Percentiles rank a stretch among this genome's conserved stretches.
These are phyloP conservation scores for Diaprepes abbreviatus DNA, from an alignment of 2,888 invertebrate species.

Conservation along the genomic window DNA sequence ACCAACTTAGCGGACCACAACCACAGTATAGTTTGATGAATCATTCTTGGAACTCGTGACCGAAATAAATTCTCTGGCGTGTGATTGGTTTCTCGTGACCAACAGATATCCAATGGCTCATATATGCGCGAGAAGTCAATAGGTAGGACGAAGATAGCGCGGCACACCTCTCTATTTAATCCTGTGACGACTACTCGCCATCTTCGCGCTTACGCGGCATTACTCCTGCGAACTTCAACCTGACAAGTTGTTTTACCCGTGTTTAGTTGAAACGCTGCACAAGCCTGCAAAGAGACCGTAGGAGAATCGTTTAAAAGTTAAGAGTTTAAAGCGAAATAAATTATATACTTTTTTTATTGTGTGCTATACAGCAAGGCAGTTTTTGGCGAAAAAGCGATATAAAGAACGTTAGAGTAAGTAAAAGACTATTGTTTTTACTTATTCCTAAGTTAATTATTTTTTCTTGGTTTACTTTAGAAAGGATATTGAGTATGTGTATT, in stretches of 20 bases:
- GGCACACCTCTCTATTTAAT: not conserved
- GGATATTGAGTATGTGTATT: no score
- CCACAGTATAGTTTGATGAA: conserved; percentile 25
- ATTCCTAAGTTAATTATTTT: no score
- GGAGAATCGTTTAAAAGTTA: not conserved
- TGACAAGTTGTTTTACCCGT: not conserved
- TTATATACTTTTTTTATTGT: not conserved
- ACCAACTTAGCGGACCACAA: conserved; percentile 18
- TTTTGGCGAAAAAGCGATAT: conserved; percentile 1
- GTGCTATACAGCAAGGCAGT: not conserved
- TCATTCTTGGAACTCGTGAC: conserved; percentile 32
- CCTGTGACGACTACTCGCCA: not conserved
- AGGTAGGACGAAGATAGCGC: not conserved
- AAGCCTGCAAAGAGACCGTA: not conserved
- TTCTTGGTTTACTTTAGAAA: no score
- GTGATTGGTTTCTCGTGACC: conserved; percentile 37
- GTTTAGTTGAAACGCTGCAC: not conserved
- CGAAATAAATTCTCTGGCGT: conserved; percentile 4
- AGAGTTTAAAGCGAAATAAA: not conserved
- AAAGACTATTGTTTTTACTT: no score
- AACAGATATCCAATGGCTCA: conserved; percentile 21
- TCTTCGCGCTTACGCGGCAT: not conserved
- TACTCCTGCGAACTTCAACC: conserved; percentile 9
- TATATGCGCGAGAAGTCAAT: not conserved
- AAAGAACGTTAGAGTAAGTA: conserved; percentile 12